Evolutionary conservation across 2,113 vertebrate genomes (phyloP), one percentile per base, ranked within the genome.

Genomic region (Heterochromis multidens): DNA sequence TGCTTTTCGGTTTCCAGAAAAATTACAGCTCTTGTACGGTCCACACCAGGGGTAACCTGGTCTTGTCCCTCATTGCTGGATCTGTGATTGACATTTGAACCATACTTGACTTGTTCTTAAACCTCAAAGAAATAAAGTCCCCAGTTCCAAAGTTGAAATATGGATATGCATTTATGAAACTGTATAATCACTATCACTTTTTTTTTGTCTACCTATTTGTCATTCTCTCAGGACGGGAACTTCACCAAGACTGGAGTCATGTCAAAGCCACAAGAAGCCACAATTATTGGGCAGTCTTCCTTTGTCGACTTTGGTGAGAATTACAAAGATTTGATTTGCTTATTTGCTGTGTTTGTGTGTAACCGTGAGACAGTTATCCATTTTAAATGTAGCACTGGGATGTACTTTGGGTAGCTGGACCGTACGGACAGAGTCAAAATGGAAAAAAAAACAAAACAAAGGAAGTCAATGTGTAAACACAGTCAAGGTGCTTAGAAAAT

Each of bases 241-340:
- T 99, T 99, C 94, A 95, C 94, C 77, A 95, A 81, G 84, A 0
- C 40, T 29, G 80, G 85, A 0, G 16, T 70, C 57, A 58, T 67
- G 49, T 77, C 37, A 31, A 29, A 82, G 4, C 87, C 88, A 9
- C 84, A 86, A 5, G 96, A 96, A 6, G 86, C 79, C 59, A 61
- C 74, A 79, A 31, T 79, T 21, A 83, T 98, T 14, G 98, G 98
- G 43, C 98, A 99, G 88, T 98, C 98, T 0, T 96, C 97, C 27
- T 99, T 99, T 91, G 97, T 97, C 6, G 99, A 99, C 95, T 99
- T 99, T 49, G 97, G 99, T 99, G 88, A 97, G 99, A 87, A 77
- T 43, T 6, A 74, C 3, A n/a, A 11, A 77, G 6, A 29, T 80
- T 61, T 16, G 9, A 3, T 84, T 62, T 85, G 6, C 21, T 16